Percentiles rank a stretch among this genome's conserved stretches.
These are phyloP conservation scores for Harpalus rubripes DNA, from an alignment of 2,888 invertebrate genomes.

Conservation along the genomic window DNA sequence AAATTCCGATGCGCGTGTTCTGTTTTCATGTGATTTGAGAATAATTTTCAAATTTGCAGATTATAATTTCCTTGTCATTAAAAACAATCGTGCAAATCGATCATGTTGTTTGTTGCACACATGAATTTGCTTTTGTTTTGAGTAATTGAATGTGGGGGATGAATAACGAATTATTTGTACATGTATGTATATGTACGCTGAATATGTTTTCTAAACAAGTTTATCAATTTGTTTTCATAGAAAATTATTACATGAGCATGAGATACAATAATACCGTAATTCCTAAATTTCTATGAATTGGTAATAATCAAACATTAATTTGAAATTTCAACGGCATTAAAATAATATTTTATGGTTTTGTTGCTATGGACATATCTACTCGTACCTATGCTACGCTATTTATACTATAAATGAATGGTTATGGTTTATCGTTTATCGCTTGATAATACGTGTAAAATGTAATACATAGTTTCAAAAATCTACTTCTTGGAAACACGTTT, in stretches of 20 bases:
- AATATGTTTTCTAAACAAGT: neutral
- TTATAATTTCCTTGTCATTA: constrained; percentile 43
- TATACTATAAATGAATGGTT: too few species aligned
- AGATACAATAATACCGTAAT: neutral
- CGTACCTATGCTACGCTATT: too few species aligned
- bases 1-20: constrained; percentile 25
- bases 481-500: too few species aligned
- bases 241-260: neutral
- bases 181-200: too few species aligned
- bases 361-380: too few species aligned
- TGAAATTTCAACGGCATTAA: neutral
- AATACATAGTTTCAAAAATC: too few species aligned
- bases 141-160: neutral
- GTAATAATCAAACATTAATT: neutral
- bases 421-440: too few species aligned
- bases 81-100: constrained; percentile 9
- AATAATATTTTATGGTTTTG: too few species aligned
- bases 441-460: too few species aligned
- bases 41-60: constrained; percentile 20
- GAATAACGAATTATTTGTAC: neutral
- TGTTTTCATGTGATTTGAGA: constrained; percentile 38
- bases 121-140: neutral
- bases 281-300: constrained; percentile 1
- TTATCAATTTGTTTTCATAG: neutral
- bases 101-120: constrained; percentile 8